Evolutionary conservation across 2,797 vertebrate genomes (phyloP).

Genomic region (Hippoglossus hippoglossus): DNA sequence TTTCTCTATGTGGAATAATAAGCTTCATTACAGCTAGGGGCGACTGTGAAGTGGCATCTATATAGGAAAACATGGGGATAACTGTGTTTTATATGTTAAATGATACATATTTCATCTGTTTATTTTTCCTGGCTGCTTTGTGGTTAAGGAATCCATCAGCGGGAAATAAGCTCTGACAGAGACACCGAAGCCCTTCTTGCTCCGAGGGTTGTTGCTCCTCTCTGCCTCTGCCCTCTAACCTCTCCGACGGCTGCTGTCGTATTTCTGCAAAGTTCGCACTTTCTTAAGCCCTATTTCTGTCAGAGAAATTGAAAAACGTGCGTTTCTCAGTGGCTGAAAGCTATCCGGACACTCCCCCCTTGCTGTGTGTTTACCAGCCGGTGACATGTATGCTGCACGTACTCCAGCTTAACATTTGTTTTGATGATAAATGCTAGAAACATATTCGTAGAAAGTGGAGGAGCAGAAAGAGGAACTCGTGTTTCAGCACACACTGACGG

Average conservation of each 20-base stretch:
- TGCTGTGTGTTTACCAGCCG: constrained; percentile 16
- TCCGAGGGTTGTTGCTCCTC: constrained; percentile 25
- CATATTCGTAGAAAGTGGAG: constrained; percentile 10
- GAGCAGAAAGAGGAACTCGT: constrained; percentile 1
- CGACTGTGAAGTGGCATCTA: not conserved
- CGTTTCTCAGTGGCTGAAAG: constrained; percentile 21
- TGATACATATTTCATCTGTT: not conserved
- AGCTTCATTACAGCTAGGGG: not conserved
- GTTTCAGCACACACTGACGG: constrained; percentile 7
- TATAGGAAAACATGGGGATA: not conserved
- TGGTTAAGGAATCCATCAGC: constrained; percentile 7
- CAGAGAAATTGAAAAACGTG: constrained; percentile 29
- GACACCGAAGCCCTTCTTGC: constrained; percentile 12
- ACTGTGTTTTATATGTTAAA: not conserved
- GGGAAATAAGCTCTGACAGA: constrained; percentile 35
- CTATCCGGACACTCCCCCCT: constrained; percentile 11
- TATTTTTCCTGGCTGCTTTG: not conserved
- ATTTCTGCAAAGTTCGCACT: constrained; percentile 30
- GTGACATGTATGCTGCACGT: not conserved
- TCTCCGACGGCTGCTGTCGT: constrained; percentile 35
- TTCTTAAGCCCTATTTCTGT: constrained; percentile 31
- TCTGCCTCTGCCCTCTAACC: constrained; percentile 36
- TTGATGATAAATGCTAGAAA: constrained; percentile 19
- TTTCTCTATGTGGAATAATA: not conserved
- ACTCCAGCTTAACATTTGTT: constrained; percentile 2